Conservation (phyloP, 2,797 vertebrate species). For the Hemitrygon akajei region DNA sequence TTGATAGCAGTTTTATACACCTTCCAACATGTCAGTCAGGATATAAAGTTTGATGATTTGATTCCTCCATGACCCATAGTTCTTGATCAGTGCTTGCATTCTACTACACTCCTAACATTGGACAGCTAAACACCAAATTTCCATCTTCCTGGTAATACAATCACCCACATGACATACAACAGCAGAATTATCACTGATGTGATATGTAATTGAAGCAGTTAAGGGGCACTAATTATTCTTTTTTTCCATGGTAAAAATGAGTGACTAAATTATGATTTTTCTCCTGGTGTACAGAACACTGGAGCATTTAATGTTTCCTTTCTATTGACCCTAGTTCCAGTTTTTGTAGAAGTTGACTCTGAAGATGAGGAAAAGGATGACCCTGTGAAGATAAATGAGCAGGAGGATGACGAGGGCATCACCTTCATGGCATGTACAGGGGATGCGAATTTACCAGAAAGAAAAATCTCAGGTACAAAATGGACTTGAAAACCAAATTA, state of each 20-base stretch:
- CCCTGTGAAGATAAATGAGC: slow-evolving; percentile 68
- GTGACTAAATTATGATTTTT: neutral
- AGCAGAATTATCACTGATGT: neutral
- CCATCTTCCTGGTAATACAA: neutral
- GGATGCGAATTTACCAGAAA: slow-evolving; percentile 68
- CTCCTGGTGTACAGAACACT: neutral
- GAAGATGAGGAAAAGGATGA: slow-evolving; percentile 69
- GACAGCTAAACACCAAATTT: neutral
- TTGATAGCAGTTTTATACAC: neutral
- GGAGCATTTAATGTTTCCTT: neutral
- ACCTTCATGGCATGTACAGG: slow-evolving; percentile 77
- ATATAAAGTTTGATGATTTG: neutral
- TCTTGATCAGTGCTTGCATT: no score
- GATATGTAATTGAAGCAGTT: neutral
- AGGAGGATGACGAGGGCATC: slow-evolving; percentile 83
- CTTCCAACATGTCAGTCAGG: neutral
- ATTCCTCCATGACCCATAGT: neutral
- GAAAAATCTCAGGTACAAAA: slow-evolving; percentile 67
- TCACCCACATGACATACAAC: neutral
- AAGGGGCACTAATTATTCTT: neutral
- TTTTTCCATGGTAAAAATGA: neutral
- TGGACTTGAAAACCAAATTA: neutral
- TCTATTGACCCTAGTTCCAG: slow-evolving; percentile 52
- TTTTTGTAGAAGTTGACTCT: slow-evolving; percentile 63
- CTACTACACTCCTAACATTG: neutral